A percentile compares a stretch with the other conserved stretches of the same genome.
Conservation (phyloP, 2,113 vertebrate species). For the Ornithorhynchus anatinus region DNA sequence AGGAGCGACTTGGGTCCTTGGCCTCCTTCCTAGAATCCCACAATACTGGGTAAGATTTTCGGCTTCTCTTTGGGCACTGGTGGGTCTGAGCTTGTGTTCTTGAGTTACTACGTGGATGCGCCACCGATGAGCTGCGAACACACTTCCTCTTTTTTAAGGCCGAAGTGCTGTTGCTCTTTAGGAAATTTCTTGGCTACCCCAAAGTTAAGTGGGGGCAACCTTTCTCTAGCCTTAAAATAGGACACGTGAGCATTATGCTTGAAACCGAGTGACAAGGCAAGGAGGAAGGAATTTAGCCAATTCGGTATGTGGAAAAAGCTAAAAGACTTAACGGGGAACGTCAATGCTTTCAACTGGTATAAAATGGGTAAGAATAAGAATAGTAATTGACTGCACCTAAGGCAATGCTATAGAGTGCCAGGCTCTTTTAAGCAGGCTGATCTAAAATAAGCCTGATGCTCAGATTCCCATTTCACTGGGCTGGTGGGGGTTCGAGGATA, state of each 20-base stretch:
- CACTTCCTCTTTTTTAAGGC: background rate
- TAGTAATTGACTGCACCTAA: no score
- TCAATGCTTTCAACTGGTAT: no score
- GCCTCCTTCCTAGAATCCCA: slow-evolving; percentile 71
- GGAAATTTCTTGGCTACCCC: background rate
- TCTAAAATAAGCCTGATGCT: no score
- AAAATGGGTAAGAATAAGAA: no score
- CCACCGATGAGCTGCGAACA: background rate
- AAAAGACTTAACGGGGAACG: no score
- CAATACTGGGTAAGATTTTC: slow-evolving; percentile 75
- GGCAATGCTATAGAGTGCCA: no score
- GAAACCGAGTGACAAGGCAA: background rate
- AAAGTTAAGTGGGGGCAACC: background rate
- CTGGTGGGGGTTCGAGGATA: no score
- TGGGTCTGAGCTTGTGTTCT: no score
- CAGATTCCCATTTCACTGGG: no score
- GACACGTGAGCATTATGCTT: background rate
- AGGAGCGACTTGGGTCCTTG: slow-evolving; percentile 80
- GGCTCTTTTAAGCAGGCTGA: no score
- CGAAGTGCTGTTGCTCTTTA: background rate
- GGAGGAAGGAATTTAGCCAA: background rate
- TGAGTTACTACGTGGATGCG: no score
- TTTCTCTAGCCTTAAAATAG: background rate
- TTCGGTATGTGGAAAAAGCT: background rate
- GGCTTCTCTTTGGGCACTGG: no score